phyloP scores from a whole-genome alignment of 1,140 invertebrate species.

The Lutraria rhynchaena region DNA sequence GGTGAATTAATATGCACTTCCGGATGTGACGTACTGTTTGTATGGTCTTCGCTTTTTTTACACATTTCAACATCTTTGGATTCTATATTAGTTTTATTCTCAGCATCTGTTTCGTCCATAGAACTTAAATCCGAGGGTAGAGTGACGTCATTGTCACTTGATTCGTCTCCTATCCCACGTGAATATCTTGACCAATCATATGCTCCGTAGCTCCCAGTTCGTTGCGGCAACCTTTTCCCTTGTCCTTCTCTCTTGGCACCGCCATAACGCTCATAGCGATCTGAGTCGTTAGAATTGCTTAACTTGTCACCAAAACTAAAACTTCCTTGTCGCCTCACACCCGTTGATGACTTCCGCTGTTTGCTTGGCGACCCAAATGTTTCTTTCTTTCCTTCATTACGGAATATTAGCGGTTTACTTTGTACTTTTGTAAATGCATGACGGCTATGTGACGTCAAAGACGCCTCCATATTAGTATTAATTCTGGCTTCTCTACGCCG shows the following conservation, averaged over 20 bases:
- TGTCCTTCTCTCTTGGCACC: background rate
- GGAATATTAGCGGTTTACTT: background rate
- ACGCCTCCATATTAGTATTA: background rate
- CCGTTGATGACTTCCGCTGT: background rate
- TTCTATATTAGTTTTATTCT: too few species aligned
- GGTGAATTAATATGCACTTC: too few species aligned
- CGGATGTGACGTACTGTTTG: too few species aligned
- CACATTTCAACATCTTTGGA: too few species aligned
- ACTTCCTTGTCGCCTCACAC: slow-evolving; percentile 11
- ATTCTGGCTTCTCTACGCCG: slow-evolving; percentile 2
- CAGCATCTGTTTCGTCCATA: too few species aligned
- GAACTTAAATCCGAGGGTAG: too few species aligned
- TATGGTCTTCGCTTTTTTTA: too few species aligned
- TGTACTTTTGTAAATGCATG: slow-evolving; percentile 7
- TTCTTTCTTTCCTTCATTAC: background rate
- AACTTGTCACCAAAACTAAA: background rate
- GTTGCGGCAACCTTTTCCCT: background rate
- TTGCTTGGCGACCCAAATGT: too few species aligned
- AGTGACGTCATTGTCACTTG: background rate
- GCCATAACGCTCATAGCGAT: background rate
- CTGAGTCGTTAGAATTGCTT: background rate
- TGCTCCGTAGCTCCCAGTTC: slow-evolving; percentile 1
- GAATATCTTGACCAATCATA: slow-evolving; percentile 48
- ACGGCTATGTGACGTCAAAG: background rate
- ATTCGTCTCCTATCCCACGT: background rate